Conservation (phyloP, 2,113 vertebrate species). For the Actenoides hombroni region DNA sequence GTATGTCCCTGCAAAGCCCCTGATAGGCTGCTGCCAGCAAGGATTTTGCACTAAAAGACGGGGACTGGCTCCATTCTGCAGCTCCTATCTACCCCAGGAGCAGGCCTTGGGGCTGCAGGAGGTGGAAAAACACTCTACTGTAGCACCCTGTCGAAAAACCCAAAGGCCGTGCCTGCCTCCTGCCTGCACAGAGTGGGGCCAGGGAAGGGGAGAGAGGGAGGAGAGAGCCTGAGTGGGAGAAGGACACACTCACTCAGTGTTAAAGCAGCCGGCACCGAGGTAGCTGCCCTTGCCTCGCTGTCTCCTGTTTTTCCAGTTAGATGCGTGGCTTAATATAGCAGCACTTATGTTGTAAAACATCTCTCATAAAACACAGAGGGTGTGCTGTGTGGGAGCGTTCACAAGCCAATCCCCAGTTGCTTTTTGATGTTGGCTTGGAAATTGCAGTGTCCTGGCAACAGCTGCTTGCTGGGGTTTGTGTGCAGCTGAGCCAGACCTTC, state of each 20-base stretch:
- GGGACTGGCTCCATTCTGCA: neutral
- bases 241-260: neutral
- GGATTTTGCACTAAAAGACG: neutral
- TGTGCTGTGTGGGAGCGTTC: slow-evolving; percentile 50
- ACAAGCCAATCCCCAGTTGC: slow-evolving; percentile 38
- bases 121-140: neutral
- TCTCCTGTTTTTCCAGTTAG: slow-evolving; percentile 60
- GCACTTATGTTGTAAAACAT: slow-evolving; percentile 50
- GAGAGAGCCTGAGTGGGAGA: neutral
- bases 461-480: neutral
- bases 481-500: neutral
- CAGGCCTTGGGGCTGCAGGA: neutral
- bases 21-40: neutral
- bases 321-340: slow-evolving; percentile 57
- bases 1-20: neutral
- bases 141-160: neutral
- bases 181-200: neutral
- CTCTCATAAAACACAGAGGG: slow-evolving; percentile 47
- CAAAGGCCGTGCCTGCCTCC: neutral
- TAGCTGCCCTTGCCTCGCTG: neutral
- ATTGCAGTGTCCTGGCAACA: slow-evolving; percentile 35
- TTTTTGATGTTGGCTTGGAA: slow-evolving; percentile 56
- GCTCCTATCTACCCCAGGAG: neutral
- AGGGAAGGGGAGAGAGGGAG: neutral
- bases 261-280: neutral